Percentiles rank a stretch among this genome's conserved stretches.
phyloP scores from a whole-genome alignment of 1,140 invertebrate genomes.

The Orchesella cincta region DNA sequence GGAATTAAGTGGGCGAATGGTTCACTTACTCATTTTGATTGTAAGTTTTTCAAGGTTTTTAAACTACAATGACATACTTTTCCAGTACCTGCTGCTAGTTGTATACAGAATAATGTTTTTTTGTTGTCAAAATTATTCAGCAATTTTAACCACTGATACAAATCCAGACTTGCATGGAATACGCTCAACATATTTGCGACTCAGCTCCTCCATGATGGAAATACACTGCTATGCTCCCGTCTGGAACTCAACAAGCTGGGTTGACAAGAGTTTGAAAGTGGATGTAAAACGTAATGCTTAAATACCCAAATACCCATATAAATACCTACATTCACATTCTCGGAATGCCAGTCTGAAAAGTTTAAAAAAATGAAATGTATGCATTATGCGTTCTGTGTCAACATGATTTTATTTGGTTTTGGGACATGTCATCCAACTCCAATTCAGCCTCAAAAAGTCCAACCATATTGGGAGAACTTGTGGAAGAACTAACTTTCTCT shows the following conservation, averaged over 20 bases:
- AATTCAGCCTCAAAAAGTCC: background rate
- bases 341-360: background rate
- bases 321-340: background rate
- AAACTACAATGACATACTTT: background rate
- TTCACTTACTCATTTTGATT: constrained; percentile 19
- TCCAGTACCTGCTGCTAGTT: background rate
- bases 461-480: background rate
- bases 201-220: background rate
- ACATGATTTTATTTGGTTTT: too few species aligned
- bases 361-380: too few species aligned
- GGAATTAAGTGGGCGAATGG: constrained; percentile 35
- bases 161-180: background rate
- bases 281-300: constrained; percentile 1
- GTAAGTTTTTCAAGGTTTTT: background rate
- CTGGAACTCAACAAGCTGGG: background rate
- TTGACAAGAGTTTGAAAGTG: background rate
- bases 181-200: background rate
- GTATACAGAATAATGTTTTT: background rate
- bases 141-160: background rate
- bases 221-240: background rate
- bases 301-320: background rate
- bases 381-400: too few species aligned
- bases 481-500: constrained; percentile 10
- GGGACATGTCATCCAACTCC: background rate
- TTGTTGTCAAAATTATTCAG: background rate